These are phyloP conservation scores for Syngnathoides biaculeatus DNA, from an alignment of 2,113 vertebrate genomes.

Conservation along the genomic window DNA sequence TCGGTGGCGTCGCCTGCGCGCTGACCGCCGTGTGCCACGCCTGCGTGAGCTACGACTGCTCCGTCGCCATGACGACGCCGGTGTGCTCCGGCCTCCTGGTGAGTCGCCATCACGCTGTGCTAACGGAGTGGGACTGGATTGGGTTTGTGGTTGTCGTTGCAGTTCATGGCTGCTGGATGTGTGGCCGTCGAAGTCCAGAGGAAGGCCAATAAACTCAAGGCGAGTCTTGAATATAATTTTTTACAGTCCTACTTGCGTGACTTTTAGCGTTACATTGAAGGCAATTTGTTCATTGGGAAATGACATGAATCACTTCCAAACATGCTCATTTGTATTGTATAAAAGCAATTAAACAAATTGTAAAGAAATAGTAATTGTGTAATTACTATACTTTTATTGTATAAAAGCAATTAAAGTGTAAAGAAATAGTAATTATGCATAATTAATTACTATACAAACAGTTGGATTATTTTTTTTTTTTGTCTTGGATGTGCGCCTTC, in stretches of 20 bases:
- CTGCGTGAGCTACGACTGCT: slow-evolving; percentile 66
- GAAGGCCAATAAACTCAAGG: slow-evolving; percentile 64
- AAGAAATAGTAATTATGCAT: too few species aligned
- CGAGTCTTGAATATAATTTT: slow-evolving; percentile 22
- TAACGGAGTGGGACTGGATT: neutral
- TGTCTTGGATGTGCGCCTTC: neutral
- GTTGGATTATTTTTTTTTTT: too few species aligned
- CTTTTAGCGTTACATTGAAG: neutral
- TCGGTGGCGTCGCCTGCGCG: slow-evolving; percentile 55
- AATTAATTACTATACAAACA: too few species aligned
- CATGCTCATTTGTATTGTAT: too few species aligned
- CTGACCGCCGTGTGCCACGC: slow-evolving; percentile 58
- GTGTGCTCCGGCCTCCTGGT: slow-evolving; percentile 67
- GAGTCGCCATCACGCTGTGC: slow-evolving; percentile 35
- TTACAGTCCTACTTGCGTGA: neutral
- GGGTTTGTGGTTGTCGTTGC: slow-evolving; percentile 37
- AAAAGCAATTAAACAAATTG: too few species aligned
- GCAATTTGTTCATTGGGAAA: neutral
- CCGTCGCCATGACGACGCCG: slow-evolving; percentile 59
- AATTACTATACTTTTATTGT: too few species aligned
- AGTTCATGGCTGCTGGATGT: slow-evolving; percentile 65
- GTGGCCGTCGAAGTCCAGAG: slow-evolving; percentile 63
- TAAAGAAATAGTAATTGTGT: too few species aligned
- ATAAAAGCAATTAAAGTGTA: too few species aligned
- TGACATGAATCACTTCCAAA: too few species aligned